Conservation (phyloP, 2,113 vertebrate genomes). For the Sclerurus mexicanus region DNA sequence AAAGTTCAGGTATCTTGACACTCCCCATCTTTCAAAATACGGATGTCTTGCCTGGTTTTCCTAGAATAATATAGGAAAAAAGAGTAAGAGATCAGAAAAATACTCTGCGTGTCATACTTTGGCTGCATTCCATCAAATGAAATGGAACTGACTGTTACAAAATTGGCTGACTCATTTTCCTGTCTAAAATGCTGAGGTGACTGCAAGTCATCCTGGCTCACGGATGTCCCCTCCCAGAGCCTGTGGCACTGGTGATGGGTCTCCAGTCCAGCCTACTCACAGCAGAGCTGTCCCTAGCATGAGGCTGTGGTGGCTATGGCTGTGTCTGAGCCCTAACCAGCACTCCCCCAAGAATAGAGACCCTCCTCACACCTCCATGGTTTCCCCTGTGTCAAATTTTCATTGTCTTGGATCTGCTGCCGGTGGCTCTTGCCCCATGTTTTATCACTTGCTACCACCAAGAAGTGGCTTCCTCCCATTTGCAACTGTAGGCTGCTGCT, state of each 20-base stretch:
- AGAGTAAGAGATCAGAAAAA: not conserved
- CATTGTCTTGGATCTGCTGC: not conserved
- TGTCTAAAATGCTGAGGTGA: not conserved
- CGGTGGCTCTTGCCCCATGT: not conserved
- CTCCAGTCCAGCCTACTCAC: not conserved
- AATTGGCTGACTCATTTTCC: not conserved
- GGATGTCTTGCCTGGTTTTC: constrained; percentile 49
- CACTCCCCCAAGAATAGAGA: not conserved
- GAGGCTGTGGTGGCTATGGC: not conserved
- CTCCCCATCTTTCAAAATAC: constrained; percentile 19
- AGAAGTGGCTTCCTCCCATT: not conserved
- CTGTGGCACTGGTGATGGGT: not conserved
- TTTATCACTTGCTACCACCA: not conserved
- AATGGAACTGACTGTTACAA: not conserved
- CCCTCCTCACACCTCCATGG: rapidly evolving
- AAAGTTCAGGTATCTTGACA: constrained; percentile 10
- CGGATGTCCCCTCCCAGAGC: not conserved
- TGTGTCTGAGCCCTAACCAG: not conserved
- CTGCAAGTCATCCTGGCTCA: not conserved
- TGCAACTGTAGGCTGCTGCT: not conserved
- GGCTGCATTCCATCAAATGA: not conserved
- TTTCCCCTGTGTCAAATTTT: not conserved
- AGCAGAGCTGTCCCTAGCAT: not conserved
- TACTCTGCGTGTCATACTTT: not conserved
- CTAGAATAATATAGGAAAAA: not conserved